These are phyloP conservation scores for Paracanthobrama guichenoti DNA, from an alignment of 2,113 vertebrate genomes.

Conservation along the genomic window DNA sequence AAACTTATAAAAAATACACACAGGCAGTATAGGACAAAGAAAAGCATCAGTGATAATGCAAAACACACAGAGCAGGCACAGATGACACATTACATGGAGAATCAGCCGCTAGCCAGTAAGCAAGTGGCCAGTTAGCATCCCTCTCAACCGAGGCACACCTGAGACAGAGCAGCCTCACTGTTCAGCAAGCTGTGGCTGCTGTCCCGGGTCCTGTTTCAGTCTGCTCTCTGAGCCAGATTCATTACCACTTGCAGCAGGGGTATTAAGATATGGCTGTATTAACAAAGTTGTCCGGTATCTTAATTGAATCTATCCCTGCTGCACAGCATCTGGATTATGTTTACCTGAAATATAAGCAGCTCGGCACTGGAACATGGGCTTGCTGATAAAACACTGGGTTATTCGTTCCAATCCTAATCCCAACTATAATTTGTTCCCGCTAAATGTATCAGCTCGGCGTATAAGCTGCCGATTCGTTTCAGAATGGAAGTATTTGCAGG, in stretches of 20 bases:
- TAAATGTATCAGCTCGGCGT: conserved; percentile 70
- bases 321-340: conserved; percentile 80
- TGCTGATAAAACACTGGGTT: conserved; percentile 79
- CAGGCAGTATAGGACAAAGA: conserved; percentile 3
- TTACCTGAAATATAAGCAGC: conserved; percentile 83
- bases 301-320: conserved; percentile 82
- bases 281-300: conserved; percentile 83
- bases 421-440: conserved; percentile 76
- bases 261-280: conserved; percentile 82
- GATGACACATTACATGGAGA: conserved; percentile 10
- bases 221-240: conserved; percentile 74
- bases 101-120: conserved; percentile 4
- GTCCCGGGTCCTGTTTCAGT: conserved; percentile 63
- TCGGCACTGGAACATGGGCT: conserved; percentile 71
- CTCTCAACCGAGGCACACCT: conserved; percentile 44
- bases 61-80: not conserved
- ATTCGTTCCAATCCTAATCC: conserved; percentile 77
- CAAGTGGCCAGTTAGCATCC: not conserved
- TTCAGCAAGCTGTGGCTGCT: conserved; percentile 62
- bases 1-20: not conserved
- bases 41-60: not conserved
- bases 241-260: conserved; percentile 77
- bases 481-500: conserved; percentile 68
- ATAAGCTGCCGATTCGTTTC: conserved; percentile 67
- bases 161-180: conserved; percentile 51